phyloP scores from a whole-genome alignment of 1,140 invertebrate genomes.

The Belonocnema kinseyi region DNA sequence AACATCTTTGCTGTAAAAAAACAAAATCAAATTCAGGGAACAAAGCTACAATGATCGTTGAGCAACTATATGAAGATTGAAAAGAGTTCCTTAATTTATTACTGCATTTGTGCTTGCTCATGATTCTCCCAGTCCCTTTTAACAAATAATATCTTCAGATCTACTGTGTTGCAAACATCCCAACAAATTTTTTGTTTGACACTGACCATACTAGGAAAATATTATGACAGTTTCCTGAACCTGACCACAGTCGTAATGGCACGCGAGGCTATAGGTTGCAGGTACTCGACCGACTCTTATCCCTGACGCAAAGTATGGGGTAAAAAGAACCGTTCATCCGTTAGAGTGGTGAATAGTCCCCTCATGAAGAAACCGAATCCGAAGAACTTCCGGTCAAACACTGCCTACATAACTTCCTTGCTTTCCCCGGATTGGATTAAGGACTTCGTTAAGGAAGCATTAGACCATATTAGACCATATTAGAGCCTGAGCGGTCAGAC shows the following conservation, averaged over 20 bases:
- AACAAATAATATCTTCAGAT: too few species aligned
- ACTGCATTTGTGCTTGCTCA: too few species aligned
- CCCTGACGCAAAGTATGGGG: conserved; percentile 35
- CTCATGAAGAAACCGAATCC: not conserved
- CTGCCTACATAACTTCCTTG: conserved; percentile 57
- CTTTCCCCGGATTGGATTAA: conserved; percentile 66
- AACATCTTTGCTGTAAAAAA: too few species aligned
- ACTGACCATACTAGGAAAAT: too few species aligned
- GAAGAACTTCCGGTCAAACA: conserved; percentile 57
- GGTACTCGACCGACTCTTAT: conserved; percentile 13
- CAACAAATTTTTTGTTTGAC: too few species aligned
- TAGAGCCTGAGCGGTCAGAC: conserved; percentile 46
- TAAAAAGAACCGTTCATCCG: conserved; percentile 32
- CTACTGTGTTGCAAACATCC: too few species aligned
- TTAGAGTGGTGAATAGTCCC: conserved; percentile 41
- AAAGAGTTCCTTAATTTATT: too few species aligned
- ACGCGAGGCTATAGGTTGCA: conserved; percentile 31
- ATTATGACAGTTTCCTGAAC: too few species aligned
- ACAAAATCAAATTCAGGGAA: too few species aligned
- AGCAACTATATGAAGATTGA: too few species aligned
- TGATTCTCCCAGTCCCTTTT: too few species aligned
- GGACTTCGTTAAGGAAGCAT: conserved; percentile 61
- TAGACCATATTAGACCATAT: conserved; percentile 58
- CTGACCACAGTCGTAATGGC: not conserved
- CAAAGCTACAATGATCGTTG: too few species aligned